Base-by-base conservation (phyloP, 2,113 vertebrate genomes). In the Hippoglossus stenolepis region DNA sequence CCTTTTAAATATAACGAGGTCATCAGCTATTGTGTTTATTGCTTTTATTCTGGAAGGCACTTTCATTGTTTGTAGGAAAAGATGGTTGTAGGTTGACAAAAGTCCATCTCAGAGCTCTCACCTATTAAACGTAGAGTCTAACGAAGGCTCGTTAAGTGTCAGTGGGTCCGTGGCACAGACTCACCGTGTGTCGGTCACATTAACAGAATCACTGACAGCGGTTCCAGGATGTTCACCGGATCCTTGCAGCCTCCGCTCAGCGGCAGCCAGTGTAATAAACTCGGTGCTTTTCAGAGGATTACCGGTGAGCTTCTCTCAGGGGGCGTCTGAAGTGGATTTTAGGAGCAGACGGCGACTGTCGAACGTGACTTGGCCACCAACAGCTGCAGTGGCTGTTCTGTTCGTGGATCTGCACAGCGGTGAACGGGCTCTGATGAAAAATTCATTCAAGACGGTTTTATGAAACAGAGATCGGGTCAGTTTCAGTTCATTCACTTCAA, bases 301-400 rank as follows among this genome's bases (percentile, higher is more conserved):
- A 78, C 23, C 76, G 53, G 61, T 67, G 26, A 56, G 31, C 59
- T 72, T 58, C 2, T 61, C 63, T 60, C 69, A 1, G 56, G 24
- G 61, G 57, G 43, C 10, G 20, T 54, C 43, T 74, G 79, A 64
- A 70, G 76, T 71, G 66, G 69, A 64, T 77, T 83, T 74, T 75
- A 45, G 61, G 70, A 76, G 53, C 71, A 65, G 45, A 73, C 78
- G 40, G 66, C 53, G 68, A 70, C 64, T 59, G 64, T 60, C 0
- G 26, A 70, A 70, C 35, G 67, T 83, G 70, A 84, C 84, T 70
- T 23, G 61, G 74, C 60, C 71, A 63, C 61, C 56, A 38, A 47
- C 68, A 79, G 80, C 79, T 82, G 81, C 80, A 43, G 31, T 1
- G 59, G 20, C 28, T 59, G 23, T 54, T 9, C 38, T 45, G 54